Base-by-base conservation (phyloP, 2,888 invertebrate species). In the Acanthosepion lycidas region DNA sequence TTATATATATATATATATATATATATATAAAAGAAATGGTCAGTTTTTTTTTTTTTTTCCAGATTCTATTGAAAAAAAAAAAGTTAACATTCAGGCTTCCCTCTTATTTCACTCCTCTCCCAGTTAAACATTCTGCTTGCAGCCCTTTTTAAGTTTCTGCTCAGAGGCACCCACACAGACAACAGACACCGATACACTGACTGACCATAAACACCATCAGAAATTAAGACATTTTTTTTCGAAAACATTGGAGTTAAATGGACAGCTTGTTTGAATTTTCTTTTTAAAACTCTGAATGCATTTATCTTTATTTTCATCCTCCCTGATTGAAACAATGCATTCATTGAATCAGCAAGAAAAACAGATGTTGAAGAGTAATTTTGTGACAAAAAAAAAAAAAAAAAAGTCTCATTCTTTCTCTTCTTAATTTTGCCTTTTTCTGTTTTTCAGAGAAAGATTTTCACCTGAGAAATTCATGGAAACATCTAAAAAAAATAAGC, bases 391-490 rank as follows among this genome's bases (percentile, higher is more conserved):
- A 15, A 78, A 20, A 78, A 12, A 78, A 78, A n/a, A 78, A 78
- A 28, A 78, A 12, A 78, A 78, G 28, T 33, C 78, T 78, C 78
- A 78, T 78, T 78, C 78, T n/a, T 78, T n/a, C 78, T 78, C 15
- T 78, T n/a, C 8, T n/a, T n/a, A 2, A 3, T 78, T 78, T 78
- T 15, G 9, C 15, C 15, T 78, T 15, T 78, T n/a, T n/a, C 12
- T n/a, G 1, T 78, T 78, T 78, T n/a, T 78, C 18, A n/a, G n/a
- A 78, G n/a, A 78, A 78, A 78, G n/a, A 78, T n/a, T n/a, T n/a
- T n/a, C 78, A 78, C 78, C 78, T 78, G 78, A 78, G 78, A 78
- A 78, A 78, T 78, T 78, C n/a, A 78, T 78, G 78, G 78, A 78
- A 78, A n/a, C 78, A 78, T 78, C 78, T 78, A 33, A 78, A 20